These are phyloP conservation scores for Crotalus viridis DNA, from an alignment of 2,113 vertebrate species.

Conservation along the genomic window DNA sequence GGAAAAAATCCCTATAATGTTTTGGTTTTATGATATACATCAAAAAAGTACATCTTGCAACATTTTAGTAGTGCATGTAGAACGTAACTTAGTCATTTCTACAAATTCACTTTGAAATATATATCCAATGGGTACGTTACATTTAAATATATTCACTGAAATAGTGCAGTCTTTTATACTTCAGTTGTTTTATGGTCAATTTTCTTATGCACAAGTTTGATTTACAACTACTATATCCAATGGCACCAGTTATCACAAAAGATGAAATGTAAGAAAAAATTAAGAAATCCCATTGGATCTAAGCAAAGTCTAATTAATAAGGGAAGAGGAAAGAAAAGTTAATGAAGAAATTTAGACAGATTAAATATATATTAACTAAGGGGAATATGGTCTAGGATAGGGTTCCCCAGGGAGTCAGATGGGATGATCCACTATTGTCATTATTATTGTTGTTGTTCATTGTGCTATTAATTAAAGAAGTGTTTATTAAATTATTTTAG, in stretches of 20 bases:
- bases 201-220: not conserved
- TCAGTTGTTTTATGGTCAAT: not conserved
- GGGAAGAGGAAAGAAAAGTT: not conserved
- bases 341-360: not conserved
- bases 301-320: not conserved
- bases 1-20: not conserved
- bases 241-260: not conserved
- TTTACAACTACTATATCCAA: not conserved
- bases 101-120: not conserved
- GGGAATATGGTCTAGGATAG: not conserved
- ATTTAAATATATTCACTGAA: not conserved
- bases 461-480: not conserved
- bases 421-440: not conserved
- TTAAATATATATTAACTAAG: not conserved
- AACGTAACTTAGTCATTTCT: not conserved
- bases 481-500: not conserved
- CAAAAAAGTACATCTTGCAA: not conserved
- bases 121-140: not conserved
- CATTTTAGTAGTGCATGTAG: not conserved
- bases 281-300: not conserved
- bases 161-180: not conserved
- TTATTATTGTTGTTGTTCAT: not conserved
- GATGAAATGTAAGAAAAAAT: not conserved
- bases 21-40: not conserved
- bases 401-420: not conserved